A percentile compares a stretch with the other conserved stretches of the same genome.
Conservation (phyloP, 2,888 invertebrate species). For the Drosophila testacea region DNA sequence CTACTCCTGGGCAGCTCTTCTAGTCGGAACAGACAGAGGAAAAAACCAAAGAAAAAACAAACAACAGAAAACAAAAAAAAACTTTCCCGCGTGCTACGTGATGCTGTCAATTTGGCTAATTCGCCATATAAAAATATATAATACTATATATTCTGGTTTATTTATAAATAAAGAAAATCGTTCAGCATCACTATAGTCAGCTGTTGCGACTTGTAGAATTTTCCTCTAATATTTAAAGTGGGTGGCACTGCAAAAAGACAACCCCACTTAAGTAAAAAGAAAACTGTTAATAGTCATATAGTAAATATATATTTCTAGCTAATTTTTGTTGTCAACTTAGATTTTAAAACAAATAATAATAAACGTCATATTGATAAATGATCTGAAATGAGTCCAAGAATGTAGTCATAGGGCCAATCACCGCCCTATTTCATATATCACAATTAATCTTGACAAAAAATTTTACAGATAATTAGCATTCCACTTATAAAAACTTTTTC, state of each 20-base stretch:
- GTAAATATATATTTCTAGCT: constrained; percentile 6
- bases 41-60: constrained; percentile 12
- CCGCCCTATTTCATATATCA: background rate
- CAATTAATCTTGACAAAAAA: background rate
- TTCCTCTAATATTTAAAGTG: constrained; percentile 10
- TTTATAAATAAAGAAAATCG: constrained; percentile 61
- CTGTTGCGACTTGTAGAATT: constrained; percentile 63
- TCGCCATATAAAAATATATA: constrained; percentile 54
- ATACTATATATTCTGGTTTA: constrained; percentile 47
- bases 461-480: background rate
- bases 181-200: constrained; percentile 58
- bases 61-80: constrained; percentile 2
- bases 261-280: constrained; percentile 20
- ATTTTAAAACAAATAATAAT: constrained; percentile 4
- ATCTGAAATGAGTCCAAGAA: constrained; percentile 2
- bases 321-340: background rate
- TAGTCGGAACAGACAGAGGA: constrained; percentile 1
- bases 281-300: constrained; percentile 5
- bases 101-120: constrained; percentile 54
- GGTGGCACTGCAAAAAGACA: background rate
- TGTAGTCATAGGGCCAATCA: background rate
- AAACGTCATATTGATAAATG: constrained; percentile 10
- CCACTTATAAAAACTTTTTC: too few relatives aligned
- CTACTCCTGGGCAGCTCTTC: background rate
- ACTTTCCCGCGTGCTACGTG: constrained; percentile 32